Percentiles rank a stretch among this genome's conserved stretches.
Evolutionary conservation across 92 coral and sea anemone genomes (phyloP).

Genomic region (Phenganax subtilis): DNA sequence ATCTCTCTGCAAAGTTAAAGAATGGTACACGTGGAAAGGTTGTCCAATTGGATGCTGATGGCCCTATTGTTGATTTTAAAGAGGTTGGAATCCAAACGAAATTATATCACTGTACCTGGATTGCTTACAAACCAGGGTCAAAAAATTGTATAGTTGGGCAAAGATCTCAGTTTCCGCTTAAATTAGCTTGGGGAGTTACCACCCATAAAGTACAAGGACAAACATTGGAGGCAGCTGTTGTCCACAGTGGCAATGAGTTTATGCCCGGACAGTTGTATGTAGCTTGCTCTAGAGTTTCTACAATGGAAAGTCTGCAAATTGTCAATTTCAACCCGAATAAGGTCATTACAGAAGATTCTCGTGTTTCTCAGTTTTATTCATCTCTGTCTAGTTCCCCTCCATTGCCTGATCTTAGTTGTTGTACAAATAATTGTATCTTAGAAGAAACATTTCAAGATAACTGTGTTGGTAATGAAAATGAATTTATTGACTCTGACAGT

Average conservation of each 20-base stretch:
- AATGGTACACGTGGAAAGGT: slow-evolving; percentile 21
- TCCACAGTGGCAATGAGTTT: slow-evolving; percentile 25
- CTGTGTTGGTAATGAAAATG: background rate
- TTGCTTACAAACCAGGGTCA: background rate
- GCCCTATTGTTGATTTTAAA: slow-evolving; percentile 9
- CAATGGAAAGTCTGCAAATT: slow-evolving; percentile 13
- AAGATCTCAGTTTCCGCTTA: slow-evolving; percentile 20
- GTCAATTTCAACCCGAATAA: background rate
- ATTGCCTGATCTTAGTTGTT: slow-evolving; percentile 10
- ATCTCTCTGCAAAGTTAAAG: slow-evolving; percentile 12
- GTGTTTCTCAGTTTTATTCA: background rate
- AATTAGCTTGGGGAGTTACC: slow-evolving; percentile 18
- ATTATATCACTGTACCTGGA: slow-evolving; percentile 3
- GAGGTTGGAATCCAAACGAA: slow-evolving; percentile 4
- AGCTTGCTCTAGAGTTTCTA: slow-evolving; percentile 6
- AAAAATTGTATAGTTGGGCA: background rate
- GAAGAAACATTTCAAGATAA: background rate
- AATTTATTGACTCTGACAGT: background rate
- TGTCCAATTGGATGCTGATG: slow-evolving; percentile 2
- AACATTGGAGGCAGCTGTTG: slow-evolving; percentile 20
- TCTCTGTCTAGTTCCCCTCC: background rate
- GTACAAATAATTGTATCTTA: background rate
- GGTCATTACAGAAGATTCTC: slow-evolving; percentile 5
- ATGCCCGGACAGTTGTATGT: slow-evolving; percentile 19
- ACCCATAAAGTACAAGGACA: slow-evolving; percentile 19